Conservation (phyloP, 1,140 invertebrate species). For the Trichonephila clavipes region DNA sequence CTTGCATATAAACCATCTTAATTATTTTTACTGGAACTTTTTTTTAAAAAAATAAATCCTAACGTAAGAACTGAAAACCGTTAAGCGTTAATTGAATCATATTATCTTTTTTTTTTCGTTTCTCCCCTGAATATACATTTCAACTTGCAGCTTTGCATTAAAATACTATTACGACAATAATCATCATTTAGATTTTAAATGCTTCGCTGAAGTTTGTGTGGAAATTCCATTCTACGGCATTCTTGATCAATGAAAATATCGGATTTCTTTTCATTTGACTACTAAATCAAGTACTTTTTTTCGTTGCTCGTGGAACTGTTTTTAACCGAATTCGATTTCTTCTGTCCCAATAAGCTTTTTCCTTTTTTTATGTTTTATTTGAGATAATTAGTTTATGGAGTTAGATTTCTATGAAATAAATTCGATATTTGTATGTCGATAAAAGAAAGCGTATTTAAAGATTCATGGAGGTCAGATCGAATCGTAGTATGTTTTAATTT, state of each 20-base stretch:
- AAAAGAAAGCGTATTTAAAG: background rate
- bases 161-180: background rate
- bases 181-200: background rate
- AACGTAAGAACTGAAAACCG: background rate
- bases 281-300: background rate
- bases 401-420: background rate
- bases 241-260: background rate
- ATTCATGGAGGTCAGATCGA: too few species aligned
- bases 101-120: background rate
- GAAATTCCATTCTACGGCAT: background rate
- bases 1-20: background rate
- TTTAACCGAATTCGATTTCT: background rate
- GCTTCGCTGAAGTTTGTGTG: background rate
- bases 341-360: background rate
- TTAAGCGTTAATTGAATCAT: background rate
- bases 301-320: background rate
- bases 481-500: too few species aligned
- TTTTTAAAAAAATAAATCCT: background rate
- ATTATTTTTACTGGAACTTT: background rate
- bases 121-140: background rate
- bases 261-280: background rate
- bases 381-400: background rate
- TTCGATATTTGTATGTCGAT: background rate
- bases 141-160: background rate
- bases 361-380: background rate